phyloP scores from a whole-genome alignment of 2,888 invertebrate genomes.

The Steinernema scapterisci region DNA sequence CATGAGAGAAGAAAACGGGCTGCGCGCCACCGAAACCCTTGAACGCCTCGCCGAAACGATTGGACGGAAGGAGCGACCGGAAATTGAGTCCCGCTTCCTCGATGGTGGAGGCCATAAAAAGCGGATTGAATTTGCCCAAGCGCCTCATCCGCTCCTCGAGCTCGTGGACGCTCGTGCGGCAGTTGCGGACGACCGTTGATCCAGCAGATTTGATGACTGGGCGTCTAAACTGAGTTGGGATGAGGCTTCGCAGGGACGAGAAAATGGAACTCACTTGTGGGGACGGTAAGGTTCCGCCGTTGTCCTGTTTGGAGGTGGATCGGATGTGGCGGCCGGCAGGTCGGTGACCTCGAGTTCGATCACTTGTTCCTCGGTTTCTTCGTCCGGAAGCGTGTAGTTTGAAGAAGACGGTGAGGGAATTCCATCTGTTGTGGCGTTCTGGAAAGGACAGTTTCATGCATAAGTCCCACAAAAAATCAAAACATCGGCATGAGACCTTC shows the following conservation, averaged over 20 bases:
- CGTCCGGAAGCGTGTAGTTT: slow-evolving; percentile 23
- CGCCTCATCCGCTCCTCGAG: slow-evolving; percentile 22
- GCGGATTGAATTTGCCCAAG: slow-evolving; percentile 17
- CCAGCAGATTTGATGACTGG: slow-evolving; percentile 24
- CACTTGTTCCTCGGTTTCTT: not conserved
- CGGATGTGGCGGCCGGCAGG: not conserved
- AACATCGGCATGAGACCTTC: no score
- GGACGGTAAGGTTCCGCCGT: slow-evolving; percentile 15
- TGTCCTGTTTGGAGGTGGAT: not conserved
- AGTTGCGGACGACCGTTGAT: slow-evolving; percentile 19
- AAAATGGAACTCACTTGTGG: slow-evolving; percentile 8
- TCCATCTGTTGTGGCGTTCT: not conserved
- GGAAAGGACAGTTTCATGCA: not conserved
- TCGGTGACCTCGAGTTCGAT: not conserved
- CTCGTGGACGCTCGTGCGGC: slow-evolving; percentile 10
- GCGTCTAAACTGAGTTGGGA: not conserved
- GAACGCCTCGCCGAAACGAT: not conserved
- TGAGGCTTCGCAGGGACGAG: not conserved
- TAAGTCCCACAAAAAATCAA: not conserved
- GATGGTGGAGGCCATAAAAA: slow-evolving; percentile 12
- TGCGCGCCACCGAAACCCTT: no score
- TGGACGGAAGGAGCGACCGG: not conserved
- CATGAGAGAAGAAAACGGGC: slow-evolving; percentile 15
- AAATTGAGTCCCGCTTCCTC: slow-evolving; percentile 13
- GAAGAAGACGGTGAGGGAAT: not conserved